Conservation (phyloP, 64 coral and sea anemone genomes). For the Montipora efflorescens region DNA sequence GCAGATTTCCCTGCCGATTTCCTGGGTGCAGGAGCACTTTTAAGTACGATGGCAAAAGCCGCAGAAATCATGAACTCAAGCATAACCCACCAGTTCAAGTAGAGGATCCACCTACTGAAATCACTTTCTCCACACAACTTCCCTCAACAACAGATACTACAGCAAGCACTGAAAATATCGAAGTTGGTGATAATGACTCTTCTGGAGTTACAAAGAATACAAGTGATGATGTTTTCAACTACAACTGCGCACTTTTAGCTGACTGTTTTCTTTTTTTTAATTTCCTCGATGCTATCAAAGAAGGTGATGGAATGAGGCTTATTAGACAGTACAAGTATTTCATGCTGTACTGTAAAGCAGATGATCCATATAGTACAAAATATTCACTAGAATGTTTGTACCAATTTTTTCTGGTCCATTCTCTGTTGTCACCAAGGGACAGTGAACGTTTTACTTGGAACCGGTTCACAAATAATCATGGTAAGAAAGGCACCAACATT, state of each 20-base stretch:
- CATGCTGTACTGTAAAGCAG: constrained; percentile 84
- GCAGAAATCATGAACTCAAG: constrained; percentile 68
- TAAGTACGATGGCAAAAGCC: constrained; percentile 56
- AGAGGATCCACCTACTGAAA: too few species aligned
- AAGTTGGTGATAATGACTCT: constrained; percentile 1
- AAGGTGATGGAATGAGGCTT: constrained; percentile 69
- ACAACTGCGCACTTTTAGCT: neutral
- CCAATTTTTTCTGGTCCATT: constrained; percentile 31
- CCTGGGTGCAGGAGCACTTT: constrained; percentile 48
- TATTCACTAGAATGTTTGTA: constrained; percentile 33
- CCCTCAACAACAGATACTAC: neutral
- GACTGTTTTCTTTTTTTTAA: constrained; percentile 65
- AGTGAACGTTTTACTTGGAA: constrained; percentile 57
- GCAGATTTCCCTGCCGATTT: constrained; percentile 67
- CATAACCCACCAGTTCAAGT: constrained; percentile 26
- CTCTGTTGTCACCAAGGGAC: constrained; percentile 45
- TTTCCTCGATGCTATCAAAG: constrained; percentile 51
- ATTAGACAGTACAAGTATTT: constrained; percentile 77
- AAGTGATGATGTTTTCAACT: constrained; percentile 18
- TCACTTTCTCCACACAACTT: neutral
- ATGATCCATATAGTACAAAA: constrained; percentile 66
- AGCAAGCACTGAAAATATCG: neutral
- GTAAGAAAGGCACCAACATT: constrained; percentile 62
- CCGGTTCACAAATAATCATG: constrained; percentile 26
- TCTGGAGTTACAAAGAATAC: neutral